Evolutionary conservation across 2,113 vertebrate species (phyloP), one percentile per base, ranked within the genome.

Genomic region (Sylvilagus bachmani): DNA sequence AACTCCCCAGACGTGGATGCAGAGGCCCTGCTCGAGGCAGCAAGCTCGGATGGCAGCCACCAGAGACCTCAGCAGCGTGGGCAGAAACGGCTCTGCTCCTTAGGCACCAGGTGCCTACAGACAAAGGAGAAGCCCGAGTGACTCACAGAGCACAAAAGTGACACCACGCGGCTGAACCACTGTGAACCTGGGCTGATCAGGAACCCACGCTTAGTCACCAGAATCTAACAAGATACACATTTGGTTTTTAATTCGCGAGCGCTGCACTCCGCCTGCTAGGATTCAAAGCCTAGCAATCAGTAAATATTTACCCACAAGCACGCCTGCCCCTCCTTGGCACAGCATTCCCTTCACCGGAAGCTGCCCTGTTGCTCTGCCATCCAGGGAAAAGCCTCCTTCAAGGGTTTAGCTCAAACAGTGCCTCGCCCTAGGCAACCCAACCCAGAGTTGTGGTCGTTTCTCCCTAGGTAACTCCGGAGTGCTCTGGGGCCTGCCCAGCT

Each of bases 181-280:
- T 49, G n/a, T 33, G 31, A 79, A 9, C 21, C 36, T 0, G 1
- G 19, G 75, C 64, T 51, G 75, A 22, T 58, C 80, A 62, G 21
- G 21, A 62, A 10, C 9, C 61, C 61, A 3, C 2, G n/a, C 22
- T 61, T 10, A 17, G 36, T 29, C 22, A 3, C 31, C 21, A 49
- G 49, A 29, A 25, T 19, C 49, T 16, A 17, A 29, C 3, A 10
- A 14, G 11, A 3, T 49, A 69, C 75, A n/a, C 49, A 22, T 0
- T 19, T 53, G 51, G 31, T n/a, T 49, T 36, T 0, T 16, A 33
- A 69, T 7, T 31, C 27, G 69, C 12, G 7, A 3, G 73, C 38
- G 2, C 51, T 7, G 29, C 3, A 2, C 55, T 14, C 69, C 19
- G 16, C 33, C 62, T 44, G 2, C 5, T 0, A 7, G 2, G 44